Percentiles rank a stretch among this genome's conserved stretches.
Evolutionary conservation across 2,797 vertebrate genomes (phyloP).

Genomic region (Halcyon smyrnensis): DNA sequence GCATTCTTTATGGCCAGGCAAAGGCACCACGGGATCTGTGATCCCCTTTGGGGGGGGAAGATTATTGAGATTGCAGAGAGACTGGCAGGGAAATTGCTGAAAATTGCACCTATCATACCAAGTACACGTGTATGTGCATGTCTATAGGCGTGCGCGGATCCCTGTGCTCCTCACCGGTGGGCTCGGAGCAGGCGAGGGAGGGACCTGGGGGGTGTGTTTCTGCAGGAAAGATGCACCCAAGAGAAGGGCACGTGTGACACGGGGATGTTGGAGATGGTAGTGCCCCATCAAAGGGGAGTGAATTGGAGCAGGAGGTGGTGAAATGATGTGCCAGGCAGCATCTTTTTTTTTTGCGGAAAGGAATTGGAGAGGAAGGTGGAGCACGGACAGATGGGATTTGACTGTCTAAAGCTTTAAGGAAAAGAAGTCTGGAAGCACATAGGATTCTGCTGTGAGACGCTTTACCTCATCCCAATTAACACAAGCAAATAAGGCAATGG

Average conservation of each 20-base stretch:
- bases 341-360: neutral
- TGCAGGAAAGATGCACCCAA: neutral
- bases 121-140: neutral
- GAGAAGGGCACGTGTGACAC: neutral
- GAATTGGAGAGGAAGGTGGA: neutral
- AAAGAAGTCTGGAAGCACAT: neutral
- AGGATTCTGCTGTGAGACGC: constrained; percentile 23
- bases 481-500: constrained; percentile 37
- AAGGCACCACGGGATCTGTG: constrained; percentile 9
- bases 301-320: neutral
- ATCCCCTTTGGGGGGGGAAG: neutral
- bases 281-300: neutral
- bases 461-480: constrained; percentile 57
- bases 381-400: neutral
- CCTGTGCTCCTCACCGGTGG: neutral
- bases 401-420: neutral
- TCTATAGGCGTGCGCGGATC: accelerated
- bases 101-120: neutral
- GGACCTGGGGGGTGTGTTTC: neutral
- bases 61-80: constrained; percentile 4
- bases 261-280: accelerated
- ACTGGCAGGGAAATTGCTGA: constrained; percentile 30
- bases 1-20: neutral
- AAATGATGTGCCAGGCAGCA: neutral
- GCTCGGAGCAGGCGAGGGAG: neutral